Conservation (phyloP, 2,888 invertebrate species). For the Phaedon cochleariae region DNA sequence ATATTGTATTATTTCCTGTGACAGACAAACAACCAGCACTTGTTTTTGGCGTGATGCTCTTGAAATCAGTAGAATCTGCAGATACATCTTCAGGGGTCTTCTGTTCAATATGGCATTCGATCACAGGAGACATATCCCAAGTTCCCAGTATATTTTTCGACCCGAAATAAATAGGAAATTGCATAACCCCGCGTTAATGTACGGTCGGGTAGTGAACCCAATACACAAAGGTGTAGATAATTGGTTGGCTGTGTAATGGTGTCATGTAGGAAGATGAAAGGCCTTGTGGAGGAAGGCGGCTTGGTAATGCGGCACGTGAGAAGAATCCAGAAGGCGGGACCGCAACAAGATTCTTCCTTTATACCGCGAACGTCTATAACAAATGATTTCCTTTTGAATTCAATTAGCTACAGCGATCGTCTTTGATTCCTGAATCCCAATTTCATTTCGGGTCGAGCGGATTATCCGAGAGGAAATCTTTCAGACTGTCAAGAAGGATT, state of each 20-base stretch:
- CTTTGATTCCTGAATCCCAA: slow-evolving; percentile 25
- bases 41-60: too few relatives aligned
- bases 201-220: slow-evolving; percentile 54
- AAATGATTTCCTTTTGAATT: slow-evolving; percentile 46
- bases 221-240: slow-evolving; percentile 62
- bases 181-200: slow-evolving; percentile 15
- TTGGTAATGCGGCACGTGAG: slow-evolving; percentile 60
- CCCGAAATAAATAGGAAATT: background rate
- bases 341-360: slow-evolving; percentile 46
- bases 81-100: too few relatives aligned
- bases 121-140: too few relatives aligned
- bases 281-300: slow-evolving; percentile 54
- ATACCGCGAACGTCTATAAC: slow-evolving; percentile 35
- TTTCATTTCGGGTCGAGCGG: slow-evolving; percentile 33
- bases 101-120: too few relatives aligned
- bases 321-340: slow-evolving; percentile 53
- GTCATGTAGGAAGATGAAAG: slow-evolving; percentile 62
- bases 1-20: too few relatives aligned
- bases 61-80: too few relatives aligned
- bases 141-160: too few relatives aligned
- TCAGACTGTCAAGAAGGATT: slow-evolving; percentile 30
- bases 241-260: slow-evolving; percentile 62
- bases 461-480: slow-evolving; percentile 31
- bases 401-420: slow-evolving; percentile 45
- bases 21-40: too few relatives aligned